phyloP scores from a whole-genome alignment of 2,888 invertebrate genomes.

The Nematopogon swammerdamellus region DNA sequence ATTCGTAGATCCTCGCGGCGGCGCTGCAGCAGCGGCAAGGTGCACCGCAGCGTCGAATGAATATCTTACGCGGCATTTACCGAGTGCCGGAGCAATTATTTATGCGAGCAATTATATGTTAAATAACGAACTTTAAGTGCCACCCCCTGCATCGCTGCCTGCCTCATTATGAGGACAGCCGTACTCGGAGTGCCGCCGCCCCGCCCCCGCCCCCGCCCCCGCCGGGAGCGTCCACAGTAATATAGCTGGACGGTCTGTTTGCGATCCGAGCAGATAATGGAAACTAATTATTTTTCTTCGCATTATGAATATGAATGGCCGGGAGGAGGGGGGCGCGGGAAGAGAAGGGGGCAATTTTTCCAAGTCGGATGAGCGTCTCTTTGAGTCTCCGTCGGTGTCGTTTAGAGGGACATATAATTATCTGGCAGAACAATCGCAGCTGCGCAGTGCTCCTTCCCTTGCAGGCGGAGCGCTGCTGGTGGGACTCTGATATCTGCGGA shows the following conservation, averaged over 20 bases:
- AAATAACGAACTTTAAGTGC: background rate
- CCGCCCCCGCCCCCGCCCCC: too few relatives aligned
- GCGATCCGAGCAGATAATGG: slow-evolving; percentile 19
- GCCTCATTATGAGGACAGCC: background rate
- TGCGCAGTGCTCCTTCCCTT: background rate
- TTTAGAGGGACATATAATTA: background rate
- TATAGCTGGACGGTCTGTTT: background rate
- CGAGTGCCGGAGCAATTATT: background rate
- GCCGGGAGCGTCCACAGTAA: too few relatives aligned
- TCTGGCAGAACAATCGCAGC: background rate
- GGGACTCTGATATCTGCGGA: background rate
- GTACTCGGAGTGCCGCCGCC: too few relatives aligned
- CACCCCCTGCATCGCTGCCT: background rate
- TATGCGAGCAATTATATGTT: background rate
- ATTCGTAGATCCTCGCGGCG: too few relatives aligned
- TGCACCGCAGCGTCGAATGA: too few relatives aligned
- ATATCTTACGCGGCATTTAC: too few relatives aligned
- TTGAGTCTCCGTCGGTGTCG: background rate
- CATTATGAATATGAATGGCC: slow-evolving; percentile 32
- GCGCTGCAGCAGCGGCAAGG: too few relatives aligned
- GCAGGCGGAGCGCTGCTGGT: background rate
- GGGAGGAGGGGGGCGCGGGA: slow-evolving; percentile 11
- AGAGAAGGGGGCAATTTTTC: slow-evolving; percentile 21
- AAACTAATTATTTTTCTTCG: slow-evolving; percentile 29
- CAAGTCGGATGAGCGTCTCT: slow-evolving; percentile 8